A percentile compares a stretch with the other conserved stretches of the same genome.
phyloP scores from a whole-genome alignment of 2,113 vertebrate genomes.

The Nannospalax galili region DNA sequence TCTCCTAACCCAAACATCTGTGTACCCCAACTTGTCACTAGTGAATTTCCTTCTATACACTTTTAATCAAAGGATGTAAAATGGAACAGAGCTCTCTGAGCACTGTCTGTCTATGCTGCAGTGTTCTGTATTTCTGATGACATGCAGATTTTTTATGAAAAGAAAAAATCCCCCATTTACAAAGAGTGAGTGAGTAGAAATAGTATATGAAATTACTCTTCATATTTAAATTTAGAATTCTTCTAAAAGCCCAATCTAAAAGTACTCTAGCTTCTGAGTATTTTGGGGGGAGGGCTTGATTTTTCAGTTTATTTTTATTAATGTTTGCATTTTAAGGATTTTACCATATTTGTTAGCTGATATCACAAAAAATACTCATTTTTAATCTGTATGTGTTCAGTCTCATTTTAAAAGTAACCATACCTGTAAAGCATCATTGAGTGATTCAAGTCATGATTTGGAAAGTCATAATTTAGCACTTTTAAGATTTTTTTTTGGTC shows the following conservation, averaged over 20 bases:
- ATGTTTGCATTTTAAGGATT: too few species aligned
- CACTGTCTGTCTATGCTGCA: not conserved
- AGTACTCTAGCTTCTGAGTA: not conserved
- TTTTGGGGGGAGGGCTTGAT: too few species aligned
- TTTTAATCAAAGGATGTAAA: slow-evolving; percentile 12
- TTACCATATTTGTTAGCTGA: too few species aligned
- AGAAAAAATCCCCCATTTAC: slow-evolving; percentile 41
- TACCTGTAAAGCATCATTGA: too few species aligned
- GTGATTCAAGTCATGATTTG: too few species aligned
- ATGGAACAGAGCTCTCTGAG: not conserved
- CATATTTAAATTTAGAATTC: slow-evolving; percentile 27
- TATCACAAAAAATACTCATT: too few species aligned
- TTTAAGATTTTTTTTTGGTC: too few species aligned
- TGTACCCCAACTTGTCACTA: not conserved
- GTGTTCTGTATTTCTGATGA: slow-evolving; percentile 1
- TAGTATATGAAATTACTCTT: slow-evolving; percentile 45
- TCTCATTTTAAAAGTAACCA: too few species aligned
- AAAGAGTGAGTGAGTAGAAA: slow-evolving; percentile 28
- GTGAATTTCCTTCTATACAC: not conserved
- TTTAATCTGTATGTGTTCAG: too few species aligned
- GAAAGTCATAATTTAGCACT: too few species aligned
- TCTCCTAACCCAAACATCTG: slow-evolving; percentile 22
- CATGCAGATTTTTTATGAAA: slow-evolving; percentile 39
- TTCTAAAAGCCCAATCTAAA: not conserved
- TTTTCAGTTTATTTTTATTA: too few species aligned